Evolutionary conservation across 2,113 vertebrate genomes (phyloP), one percentile per base, ranked within the genome.

Genomic region (Okapia johnstoni): DNA sequence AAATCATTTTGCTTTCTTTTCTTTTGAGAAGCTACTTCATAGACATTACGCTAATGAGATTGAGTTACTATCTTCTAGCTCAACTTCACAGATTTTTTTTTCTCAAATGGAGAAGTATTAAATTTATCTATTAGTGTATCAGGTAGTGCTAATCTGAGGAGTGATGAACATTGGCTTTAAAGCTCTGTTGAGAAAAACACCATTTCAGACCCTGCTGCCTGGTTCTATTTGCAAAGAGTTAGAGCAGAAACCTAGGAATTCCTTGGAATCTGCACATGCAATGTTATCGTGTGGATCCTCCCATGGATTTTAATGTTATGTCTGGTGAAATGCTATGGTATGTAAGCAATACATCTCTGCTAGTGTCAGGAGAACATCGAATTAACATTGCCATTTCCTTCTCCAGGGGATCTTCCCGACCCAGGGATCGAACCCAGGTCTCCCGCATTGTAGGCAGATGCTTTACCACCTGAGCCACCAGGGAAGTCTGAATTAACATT

Each of bases 41-140:
- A 84, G 9, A 25, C 13, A 90, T 23, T 11, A 14, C 7, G 6
- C 26, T 81, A 36, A 0, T 0, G 0, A 13, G 6, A 76, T 17
- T 23, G 73, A 92, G 21, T 96, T 48, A 80, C 0, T 3, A 6
- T 1, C 58, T 95, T 90, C 43, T 81, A 92, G 43, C 0, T 7
- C 28, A 46, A 54, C 48, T 50, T 85, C 85, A 97, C 23, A 97
- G 84, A 88, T 88, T 23, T 14, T 70, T 58, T 95, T 48, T 96
- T 48, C 2, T 40, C 15, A 77, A 90, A 13, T 52, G 43, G 13
- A 7, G 57, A 5, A 25, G 7, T 14, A 58, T 50, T 25, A 70
- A 85, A 95, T 19, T 52, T 93, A 93, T n/a, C 10, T 36, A 83
- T 57, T 58, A 97, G n/a, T 36, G 7, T 8, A 86, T n/a, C 48